Conservation (phyloP, 2,888 invertebrate species). For the Acanthosepion esculentum region DNA sequence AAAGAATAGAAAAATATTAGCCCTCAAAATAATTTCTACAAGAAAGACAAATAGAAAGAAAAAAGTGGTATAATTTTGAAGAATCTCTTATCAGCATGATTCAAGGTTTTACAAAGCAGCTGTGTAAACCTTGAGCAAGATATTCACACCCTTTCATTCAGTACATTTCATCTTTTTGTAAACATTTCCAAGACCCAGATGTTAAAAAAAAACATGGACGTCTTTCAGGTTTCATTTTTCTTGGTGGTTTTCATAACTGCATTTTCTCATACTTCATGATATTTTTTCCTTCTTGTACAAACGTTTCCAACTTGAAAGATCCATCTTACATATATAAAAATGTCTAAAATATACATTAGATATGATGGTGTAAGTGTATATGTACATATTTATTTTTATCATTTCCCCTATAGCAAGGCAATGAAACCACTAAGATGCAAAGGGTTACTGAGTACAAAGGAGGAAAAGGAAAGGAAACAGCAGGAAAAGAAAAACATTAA, state of each 20-base stretch:
- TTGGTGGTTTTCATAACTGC: not conserved
- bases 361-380: too few relatives aligned
- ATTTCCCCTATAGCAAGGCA: too few relatives aligned
- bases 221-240: not conserved
- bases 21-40: too few relatives aligned
- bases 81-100: not conserved
- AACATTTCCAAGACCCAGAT: not conserved
- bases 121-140: constrained; percentile 7
- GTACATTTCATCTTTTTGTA: not conserved
- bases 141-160: constrained; percentile 17
- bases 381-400: too few relatives aligned
- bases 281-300: not conserved
- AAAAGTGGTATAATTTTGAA: not conserved
- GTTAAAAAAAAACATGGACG: not conserved
- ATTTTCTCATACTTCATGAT: not conserved
- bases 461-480: too few relatives aligned
- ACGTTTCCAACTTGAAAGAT: not conserved
- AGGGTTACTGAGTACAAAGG: too few relatives aligned
- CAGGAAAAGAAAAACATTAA: too few relatives aligned
- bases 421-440: too few relatives aligned
- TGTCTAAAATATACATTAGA: too few relatives aligned
- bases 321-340: too few relatives aligned
- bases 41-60: too few relatives aligned
- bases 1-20: too few relatives aligned
- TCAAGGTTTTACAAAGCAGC: not conserved